Evolutionary conservation across 2,113 vertebrate species (phyloP), one percentile per base, ranked within the genome.

Genomic region (Edolisoma coerulescens): DNA sequence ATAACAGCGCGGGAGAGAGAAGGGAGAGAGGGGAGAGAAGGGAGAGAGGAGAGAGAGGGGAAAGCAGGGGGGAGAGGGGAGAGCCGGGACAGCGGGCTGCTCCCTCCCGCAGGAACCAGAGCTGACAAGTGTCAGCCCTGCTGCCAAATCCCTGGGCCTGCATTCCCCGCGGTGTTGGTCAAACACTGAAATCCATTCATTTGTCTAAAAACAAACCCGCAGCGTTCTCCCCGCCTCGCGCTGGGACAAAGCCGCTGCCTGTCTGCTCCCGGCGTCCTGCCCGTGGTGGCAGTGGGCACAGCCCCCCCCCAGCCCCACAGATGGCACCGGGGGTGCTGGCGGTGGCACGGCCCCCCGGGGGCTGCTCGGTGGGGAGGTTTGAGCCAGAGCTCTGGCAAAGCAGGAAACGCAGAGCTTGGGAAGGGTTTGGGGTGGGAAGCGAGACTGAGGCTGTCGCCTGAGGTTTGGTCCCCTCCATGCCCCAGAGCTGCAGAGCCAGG

Each of bases 171-270:
- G 45, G 94, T 2, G 61, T 12, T 45, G 94, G 75, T 73, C 92
- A 84, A 69, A 97, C 94, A 92, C 75, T 86, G 32, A 42, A 69
- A 79, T 8, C 94, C 90, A 65, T 94, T 95, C 92, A 90, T 90
- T 32, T 33, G 41, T 16, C 64, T 19, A 0, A 80, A 80, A 90
- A 70, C 85, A 86, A 92, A 74, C 61, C 83, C 79, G 23, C 85
- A 9, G 84, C 70, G 2, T 78, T 89, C 74, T 63, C 82, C 92
- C 30, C 16, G 39, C 39, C 87, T 44, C 3, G 1, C 61, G 22
- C 24, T 16, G 89, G 74, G 69, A 95, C 78, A 87, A 84, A 91
- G 95, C 1, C 89, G 6, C 49, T 75, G 81, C 47, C 76, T 87
- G 81, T 67, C 64, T 14, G 53, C 60, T 82, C 85, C 60, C 47